Evolutionary conservation across 2,888 invertebrate species (phyloP), one percentile per base, ranked within the genome.

Genomic region (Drosophila picticornis): DNA sequence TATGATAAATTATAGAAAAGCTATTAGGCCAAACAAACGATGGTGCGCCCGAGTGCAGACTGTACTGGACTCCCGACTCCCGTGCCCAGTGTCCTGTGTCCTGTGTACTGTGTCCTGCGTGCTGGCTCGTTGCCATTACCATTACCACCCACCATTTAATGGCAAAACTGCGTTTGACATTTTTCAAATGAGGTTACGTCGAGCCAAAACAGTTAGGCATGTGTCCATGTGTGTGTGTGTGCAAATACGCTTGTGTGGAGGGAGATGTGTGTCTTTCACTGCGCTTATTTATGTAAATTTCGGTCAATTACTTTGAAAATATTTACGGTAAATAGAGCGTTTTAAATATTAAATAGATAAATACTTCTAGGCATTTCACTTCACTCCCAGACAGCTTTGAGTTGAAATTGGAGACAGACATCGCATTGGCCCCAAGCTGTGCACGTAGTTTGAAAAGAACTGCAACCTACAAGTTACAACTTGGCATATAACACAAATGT

Each of bases 1-100:
- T 60, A 83, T 81, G 80, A 88, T 90, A 88, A 88, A 88, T 88
- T 90, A 90, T 88, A 88, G 88, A 87, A 88, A 86, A 88, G 88
- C 88, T 90, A 88, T 88, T 88, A 88, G 90, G 83, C 80, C 77
- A 77, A 77, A 85, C 88, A 85, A 88, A 85, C 86, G 86, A 75
- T 57, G 78, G 52, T 52, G 70, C 50, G 27, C 63, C 55, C 36
- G 43, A 43, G 73, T 50, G 66, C 63, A 48, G 34, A 25, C 52
- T 51, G 27, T 43, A 25, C 19, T 29, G 43, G 57, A 25, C 51
- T 11, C 22, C 27, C n/a, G 32, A 46, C 56, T 38, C 27, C 32
- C 25, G 46, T 16, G 46, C 25, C 25, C 25, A 25, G n/a, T 46
- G n/a, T 32, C 22, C 56, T 22, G 31, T 32, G 19, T 13, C n/a